Evolutionary conservation across 2,113 vertebrate genomes (phyloP), one percentile per base, ranked within the genome.

Genomic region (Eptesicus fuscus): DNA sequence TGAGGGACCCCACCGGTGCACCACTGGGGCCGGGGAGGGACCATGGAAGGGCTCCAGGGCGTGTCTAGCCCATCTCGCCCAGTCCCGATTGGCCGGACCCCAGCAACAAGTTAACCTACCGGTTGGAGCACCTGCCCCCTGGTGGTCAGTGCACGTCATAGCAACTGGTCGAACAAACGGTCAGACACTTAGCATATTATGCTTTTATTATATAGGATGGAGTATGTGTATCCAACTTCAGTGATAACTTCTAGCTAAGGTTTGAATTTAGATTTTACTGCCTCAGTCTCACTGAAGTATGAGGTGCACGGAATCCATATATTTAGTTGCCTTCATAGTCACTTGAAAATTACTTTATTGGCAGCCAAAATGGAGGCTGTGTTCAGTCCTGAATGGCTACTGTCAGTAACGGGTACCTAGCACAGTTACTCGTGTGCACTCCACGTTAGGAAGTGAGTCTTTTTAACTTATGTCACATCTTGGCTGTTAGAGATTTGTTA

Each of bases 361-460:
- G 90, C 56, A 71, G 53, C 69, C 37, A 2, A 2, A 6, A 1
- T 20, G 76, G 67, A 87, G 74, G 51, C 59, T 6, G 1, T 6
- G 18, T 18, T 32, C 22, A 63, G 44, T 69, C 49, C 76, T 44
- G 65, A 73, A 8, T 23, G 53, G 22, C 7, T 7, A 1, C 4
- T 1, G 44, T 51, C 13, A 13, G 59, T 9, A 32, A 28, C 23
- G 35, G 20, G 42, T 22, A 2, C n/a, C 51, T 9, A 9, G 67
- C 1, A 7, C 4, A 1, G 32, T 14, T 25, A 2, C 63, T 67
- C 20, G 2, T 1, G 30, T 42, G 78, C 20, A 23, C 40, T 2
- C 32, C 23, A 0, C 9, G 0, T 16, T 4, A 12, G 42, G 51
- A 23, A 37, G 37, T 0, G 13, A 42, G 0, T 51, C 13, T 67